A percentile compares a stretch with the other conserved stretches of the same genome.
Conservation (phyloP, 2,888 invertebrate species). For the Lomographa bimaculata region DNA sequence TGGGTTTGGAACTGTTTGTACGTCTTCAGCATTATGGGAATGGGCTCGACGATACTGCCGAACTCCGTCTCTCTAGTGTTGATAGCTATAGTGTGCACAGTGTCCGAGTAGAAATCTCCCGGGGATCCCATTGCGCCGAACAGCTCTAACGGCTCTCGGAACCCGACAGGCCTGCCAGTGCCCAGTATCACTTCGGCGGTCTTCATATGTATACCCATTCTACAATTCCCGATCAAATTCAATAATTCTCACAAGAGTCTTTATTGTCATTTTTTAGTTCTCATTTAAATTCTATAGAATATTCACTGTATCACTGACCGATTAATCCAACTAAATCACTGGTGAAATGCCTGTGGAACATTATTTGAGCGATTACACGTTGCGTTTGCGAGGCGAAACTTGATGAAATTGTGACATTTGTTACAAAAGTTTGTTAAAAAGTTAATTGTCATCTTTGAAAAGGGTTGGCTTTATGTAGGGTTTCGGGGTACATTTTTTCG, state of each 20-base stretch:
- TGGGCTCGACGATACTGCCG: slow-evolving; percentile 68
- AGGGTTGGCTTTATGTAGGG: slow-evolving; percentile 19
- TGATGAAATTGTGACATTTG: slow-evolving; percentile 31
- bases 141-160: slow-evolving; percentile 52
- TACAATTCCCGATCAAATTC: slow-evolving; percentile 55
- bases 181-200: slow-evolving; percentile 72
- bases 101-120: slow-evolving; percentile 61
- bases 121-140: slow-evolving; percentile 69
- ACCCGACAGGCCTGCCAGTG: slow-evolving; percentile 49
- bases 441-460: slow-evolving; percentile 32
- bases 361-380: slow-evolving; percentile 18
- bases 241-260: slow-evolving; percentile 51
- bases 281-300: slow-evolving; percentile 11
- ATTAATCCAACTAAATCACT: no score
- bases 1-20: slow-evolving; percentile 60
- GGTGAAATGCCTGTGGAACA: slow-evolving; percentile 26
- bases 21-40: slow-evolving; percentile 66
- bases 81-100: slow-evolving; percentile 68
- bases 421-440: slow-evolving; percentile 37
- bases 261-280: slow-evolving; percentile 49
- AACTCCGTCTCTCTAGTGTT: slow-evolving; percentile 74
- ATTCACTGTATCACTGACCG: slow-evolving; percentile 32
- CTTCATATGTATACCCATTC: slow-evolving; percentile 82
- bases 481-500: not conserved
- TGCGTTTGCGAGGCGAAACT: slow-evolving; percentile 42